Evolutionary conservation across 2,797 vertebrate species (phyloP).

Genomic region (Hemibagrus guttatus): DNA sequence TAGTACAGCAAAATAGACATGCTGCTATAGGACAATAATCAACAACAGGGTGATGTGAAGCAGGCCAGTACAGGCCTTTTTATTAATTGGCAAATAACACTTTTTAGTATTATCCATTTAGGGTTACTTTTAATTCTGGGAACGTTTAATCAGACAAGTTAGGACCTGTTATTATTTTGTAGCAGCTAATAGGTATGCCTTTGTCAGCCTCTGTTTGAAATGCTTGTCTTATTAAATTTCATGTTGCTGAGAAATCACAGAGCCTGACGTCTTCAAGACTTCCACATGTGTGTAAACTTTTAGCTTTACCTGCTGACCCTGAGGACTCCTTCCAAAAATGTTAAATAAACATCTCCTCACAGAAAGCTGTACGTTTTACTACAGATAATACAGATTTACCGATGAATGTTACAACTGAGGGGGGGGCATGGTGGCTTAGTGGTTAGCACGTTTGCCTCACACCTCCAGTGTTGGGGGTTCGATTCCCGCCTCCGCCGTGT

Average conservation of each 20-base stretch:
- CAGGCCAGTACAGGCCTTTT: background rate
- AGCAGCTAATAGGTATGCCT: background rate
- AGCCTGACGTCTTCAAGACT: background rate
- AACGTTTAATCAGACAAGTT: background rate
- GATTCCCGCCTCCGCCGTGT: too few species aligned
- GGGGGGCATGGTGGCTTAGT: too few species aligned
- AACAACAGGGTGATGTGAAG: background rate
- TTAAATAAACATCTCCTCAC: background rate
- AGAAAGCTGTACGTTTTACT: background rate
- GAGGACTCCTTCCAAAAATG: background rate
- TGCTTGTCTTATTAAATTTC: background rate
- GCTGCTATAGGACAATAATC: background rate
- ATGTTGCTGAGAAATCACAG: background rate
- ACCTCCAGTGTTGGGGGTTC: too few species aligned
- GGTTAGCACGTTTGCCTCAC: too few species aligned
- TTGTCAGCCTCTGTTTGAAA: background rate
- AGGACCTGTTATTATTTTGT: too few species aligned
- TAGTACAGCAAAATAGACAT: background rate
- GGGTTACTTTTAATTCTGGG: background rate
- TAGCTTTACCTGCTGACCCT: background rate
- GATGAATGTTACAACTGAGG: background rate
- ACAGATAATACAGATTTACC: background rate
- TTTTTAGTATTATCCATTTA: background rate
- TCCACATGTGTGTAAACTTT: background rate
- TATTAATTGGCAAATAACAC: background rate